Base-by-base conservation (phyloP, 2,797 vertebrate genomes). In the Moxostoma hubbsi region DNA sequence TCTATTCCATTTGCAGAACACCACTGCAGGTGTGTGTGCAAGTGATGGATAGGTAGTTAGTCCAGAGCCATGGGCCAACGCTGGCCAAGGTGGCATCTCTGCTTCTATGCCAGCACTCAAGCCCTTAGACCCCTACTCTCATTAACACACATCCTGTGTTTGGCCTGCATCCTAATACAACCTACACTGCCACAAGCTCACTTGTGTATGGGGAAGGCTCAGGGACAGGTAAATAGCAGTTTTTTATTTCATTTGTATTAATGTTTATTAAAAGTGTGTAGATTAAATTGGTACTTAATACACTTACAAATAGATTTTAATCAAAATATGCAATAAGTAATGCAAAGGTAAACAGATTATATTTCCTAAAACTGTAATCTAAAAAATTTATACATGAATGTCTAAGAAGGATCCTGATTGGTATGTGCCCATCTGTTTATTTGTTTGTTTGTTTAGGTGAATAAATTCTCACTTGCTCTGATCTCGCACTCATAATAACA, bases 401-500 rank as follows among this genome's bases (percentile, higher is more conserved):
- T 36, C 79, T 83, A 70, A 73, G 68, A 78, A 73, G 59, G 8
- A 63, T 84, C 87, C 90, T 93, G 93, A 94, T 93, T 92, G 93
- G 93, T 94, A 94, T 95, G 93, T 96, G 95, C 95, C 95, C 92
- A 86, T 95, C 93, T 91, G 87, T 91, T 88, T 24, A 24, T 92
- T 90, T 92, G 89, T 24, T 92, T 93, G 95, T 96, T 97, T 95
- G 96, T 97, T 97, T 96, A 95, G 94, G 96, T 97, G 96, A 96
- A 97, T 96, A 96, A 96, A 97, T 84, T 86, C 88, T 83, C 77
- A 62, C 46, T 75, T 73, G n/a, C 64, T 73, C 16, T 12, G 10
- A 59, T 54, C 71, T 69, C 53, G 7, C 74, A 11, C 47, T 64
- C 80, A 50, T 70, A 67, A 93, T 93, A 94, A 93, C 91, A 94